Evolutionary conservation across 2,113 vertebrate genomes (phyloP), one percentile per base, ranked within the genome.

Genomic region (Cynoglossus semilaevis): DNA sequence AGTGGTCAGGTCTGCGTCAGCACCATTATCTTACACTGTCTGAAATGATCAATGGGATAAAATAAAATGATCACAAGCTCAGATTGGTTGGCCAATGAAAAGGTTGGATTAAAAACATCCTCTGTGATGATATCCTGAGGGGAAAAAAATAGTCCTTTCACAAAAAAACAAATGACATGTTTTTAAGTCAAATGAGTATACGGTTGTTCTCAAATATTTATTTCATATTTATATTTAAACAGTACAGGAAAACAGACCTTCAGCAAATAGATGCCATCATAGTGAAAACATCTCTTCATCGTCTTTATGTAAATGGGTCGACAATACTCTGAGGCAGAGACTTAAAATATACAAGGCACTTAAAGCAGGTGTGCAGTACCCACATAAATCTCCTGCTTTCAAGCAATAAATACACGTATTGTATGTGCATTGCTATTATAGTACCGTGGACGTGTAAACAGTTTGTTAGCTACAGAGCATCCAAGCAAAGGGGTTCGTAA

Each of bases 11-110:
- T 89, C 91, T 58, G 76, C 90, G 93, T 91, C 93, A 93, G 87
- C 82, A 58, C 87, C 89, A 92, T 92, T 92, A 74, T 92, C 93
- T 93, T 89, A 86, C 67, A 89, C 89, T 89, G 89, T 87, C 91
- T 89, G 80, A 91, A 92, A 94, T 94, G 94, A 95, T 93, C 94
- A 95, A 89, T 93, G 92, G 93, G 91, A 85, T 84, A 90, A 90
- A 93, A 87, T 87, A 88, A 92, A 91, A 94, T 89, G 90, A 96
- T 96, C 92, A 96, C 92, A 95, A 91, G 90, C 83, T 89, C 92
- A 94, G 95, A 92, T 88, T 92, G 92, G 86, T 85, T 77, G 64
- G 87, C 91, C 95, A 96, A 95, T 94, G 92, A 95, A 96, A 94
- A 94, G n/a, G n/a, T n/a, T 70, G 54, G 93, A 83, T 78, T 88